These are phyloP conservation scores for Triops cancriformis DNA, from an alignment of 1,140 invertebrate genomes.

Conservation along the genomic window DNA sequence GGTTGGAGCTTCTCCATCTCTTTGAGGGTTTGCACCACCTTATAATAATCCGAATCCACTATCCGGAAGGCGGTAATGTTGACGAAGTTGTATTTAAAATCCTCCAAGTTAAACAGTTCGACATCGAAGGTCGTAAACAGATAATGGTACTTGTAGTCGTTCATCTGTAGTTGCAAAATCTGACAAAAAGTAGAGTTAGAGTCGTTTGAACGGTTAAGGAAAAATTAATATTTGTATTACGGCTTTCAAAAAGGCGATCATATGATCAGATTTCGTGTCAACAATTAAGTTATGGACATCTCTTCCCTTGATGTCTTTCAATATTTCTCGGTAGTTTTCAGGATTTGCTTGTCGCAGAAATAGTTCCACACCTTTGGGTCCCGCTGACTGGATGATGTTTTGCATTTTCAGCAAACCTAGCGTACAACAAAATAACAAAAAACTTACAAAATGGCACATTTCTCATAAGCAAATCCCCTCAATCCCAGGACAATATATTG, in stretches of 20 bases:
- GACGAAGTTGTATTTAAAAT: slow-evolving; percentile 56
- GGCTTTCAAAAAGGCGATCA: slow-evolving; percentile 38
- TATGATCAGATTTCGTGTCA: slow-evolving; percentile 38
- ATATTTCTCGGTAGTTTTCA: slow-evolving; percentile 35
- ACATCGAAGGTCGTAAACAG: slow-evolving; percentile 58
- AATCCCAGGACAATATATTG: too few species aligned
- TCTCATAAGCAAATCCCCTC: too few species aligned
- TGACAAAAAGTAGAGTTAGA: slow-evolving; percentile 34
- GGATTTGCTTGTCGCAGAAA: slow-evolving; percentile 37
- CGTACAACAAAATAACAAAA: slow-evolving; percentile 22
- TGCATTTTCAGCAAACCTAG: slow-evolving; percentile 47
- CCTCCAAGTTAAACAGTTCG: slow-evolving; percentile 53
- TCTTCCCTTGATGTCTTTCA: slow-evolving; percentile 38
- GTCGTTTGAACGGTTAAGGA: not conserved
- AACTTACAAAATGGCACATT: too few species aligned
- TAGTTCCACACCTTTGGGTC: slow-evolving; percentile 38
- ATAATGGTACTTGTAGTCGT: slow-evolving; percentile 60
- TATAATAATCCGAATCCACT: slow-evolving; percentile 41
- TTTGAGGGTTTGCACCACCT: slow-evolving; percentile 36
- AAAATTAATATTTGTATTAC: slow-evolving; percentile 33
- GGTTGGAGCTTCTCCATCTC: slow-evolving; percentile 41
- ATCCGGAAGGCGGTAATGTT: slow-evolving; percentile 57
- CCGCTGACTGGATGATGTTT: slow-evolving; percentile 40
- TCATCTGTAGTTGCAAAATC: slow-evolving; percentile 57
- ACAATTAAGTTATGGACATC: slow-evolving; percentile 40